Evolutionary conservation across 2,888 invertebrate genomes (phyloP).

Genomic region (Eupeodes latifasciatus): DNA sequence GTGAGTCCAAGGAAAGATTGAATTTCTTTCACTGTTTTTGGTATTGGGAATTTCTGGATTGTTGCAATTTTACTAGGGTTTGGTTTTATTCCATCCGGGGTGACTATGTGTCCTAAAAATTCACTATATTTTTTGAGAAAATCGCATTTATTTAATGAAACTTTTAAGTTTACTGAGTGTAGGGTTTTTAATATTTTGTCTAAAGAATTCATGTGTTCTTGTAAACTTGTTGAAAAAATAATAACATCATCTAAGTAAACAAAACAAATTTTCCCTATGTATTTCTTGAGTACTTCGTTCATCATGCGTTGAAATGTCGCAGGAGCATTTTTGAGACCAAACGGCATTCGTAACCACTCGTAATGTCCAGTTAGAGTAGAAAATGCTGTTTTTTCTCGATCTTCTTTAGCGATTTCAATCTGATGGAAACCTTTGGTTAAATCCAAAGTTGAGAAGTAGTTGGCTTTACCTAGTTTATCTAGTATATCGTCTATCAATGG

Average conservation of each 20-base stretch:
- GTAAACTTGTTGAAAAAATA: neutral
- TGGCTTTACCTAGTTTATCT: neutral
- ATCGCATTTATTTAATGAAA: neutral
- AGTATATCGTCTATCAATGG: slow-evolving; percentile 19
- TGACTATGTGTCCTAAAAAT: too few species aligned
- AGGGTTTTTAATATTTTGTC: too few species aligned
- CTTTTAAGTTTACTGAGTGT: too few species aligned
- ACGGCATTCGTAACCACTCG: slow-evolving; percentile 35
- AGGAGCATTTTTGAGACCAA: slow-evolving; percentile 45
- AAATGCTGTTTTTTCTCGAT: slow-evolving; percentile 13
- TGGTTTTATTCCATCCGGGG: neutral
- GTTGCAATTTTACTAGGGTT: neutral
- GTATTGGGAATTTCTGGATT: neutral
- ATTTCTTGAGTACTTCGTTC: slow-evolving; percentile 45
- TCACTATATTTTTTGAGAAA: neutral
- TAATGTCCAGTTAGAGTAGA: slow-evolving; percentile 11
- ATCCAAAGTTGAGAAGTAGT: neutral
- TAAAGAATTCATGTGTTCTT: neutral
- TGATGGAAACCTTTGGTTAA: slow-evolving; percentile 15
- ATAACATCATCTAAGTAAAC: slow-evolving; percentile 15
- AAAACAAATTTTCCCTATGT: slow-evolving; percentile 49
- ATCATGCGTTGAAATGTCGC: slow-evolving; percentile 8
- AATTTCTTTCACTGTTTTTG: neutral
- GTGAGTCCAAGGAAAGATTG: neutral
- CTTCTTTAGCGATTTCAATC: neutral